Percentiles rank a stretch among this genome's conserved stretches.
These are phyloP conservation scores for Pocillopora damicornis DNA, from an alignment of 64 coral and sea anemone genomes.

Conservation along the genomic window DNA sequence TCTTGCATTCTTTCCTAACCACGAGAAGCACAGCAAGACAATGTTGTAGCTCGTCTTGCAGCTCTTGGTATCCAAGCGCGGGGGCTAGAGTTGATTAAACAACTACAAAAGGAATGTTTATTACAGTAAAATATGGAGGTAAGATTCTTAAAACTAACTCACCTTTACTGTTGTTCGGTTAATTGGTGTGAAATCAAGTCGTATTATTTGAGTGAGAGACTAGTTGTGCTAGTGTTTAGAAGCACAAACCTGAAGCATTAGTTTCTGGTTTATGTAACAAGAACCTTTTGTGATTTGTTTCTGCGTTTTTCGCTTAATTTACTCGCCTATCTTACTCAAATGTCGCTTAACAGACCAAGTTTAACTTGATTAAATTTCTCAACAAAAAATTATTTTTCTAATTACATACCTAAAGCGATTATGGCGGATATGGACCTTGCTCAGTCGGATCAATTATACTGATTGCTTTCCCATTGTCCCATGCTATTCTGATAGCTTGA, in stretches of 20 bases:
- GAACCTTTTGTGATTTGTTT: too few relatives aligned
- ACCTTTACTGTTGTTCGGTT: not conserved
- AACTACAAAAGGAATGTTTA: constrained; percentile 33
- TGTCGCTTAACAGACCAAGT: too few relatives aligned
- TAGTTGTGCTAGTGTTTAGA: too few relatives aligned
- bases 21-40: not conserved
- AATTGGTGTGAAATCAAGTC: not conserved
- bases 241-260: too few relatives aligned
- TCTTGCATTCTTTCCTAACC: constrained; percentile 15
- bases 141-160: not conserved
- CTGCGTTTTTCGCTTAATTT: too few relatives aligned
- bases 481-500: not conserved
- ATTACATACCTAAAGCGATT: not conserved
- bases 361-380: not conserved
- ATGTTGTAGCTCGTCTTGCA: not conserved
- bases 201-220: not conserved
- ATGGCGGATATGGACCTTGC: not conserved
- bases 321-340: too few relatives aligned
- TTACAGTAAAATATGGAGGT: constrained; percentile 76
- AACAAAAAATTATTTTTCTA: not conserved
- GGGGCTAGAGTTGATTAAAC: not conserved
- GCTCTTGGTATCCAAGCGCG: not conserved
- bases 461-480: not conserved
- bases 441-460: not conserved
- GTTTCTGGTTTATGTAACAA: too few relatives aligned